These are phyloP conservation scores for Didymodactylos carnosus DNA, from an alignment of 2,888 invertebrate species.

Conservation along the genomic window DNA sequence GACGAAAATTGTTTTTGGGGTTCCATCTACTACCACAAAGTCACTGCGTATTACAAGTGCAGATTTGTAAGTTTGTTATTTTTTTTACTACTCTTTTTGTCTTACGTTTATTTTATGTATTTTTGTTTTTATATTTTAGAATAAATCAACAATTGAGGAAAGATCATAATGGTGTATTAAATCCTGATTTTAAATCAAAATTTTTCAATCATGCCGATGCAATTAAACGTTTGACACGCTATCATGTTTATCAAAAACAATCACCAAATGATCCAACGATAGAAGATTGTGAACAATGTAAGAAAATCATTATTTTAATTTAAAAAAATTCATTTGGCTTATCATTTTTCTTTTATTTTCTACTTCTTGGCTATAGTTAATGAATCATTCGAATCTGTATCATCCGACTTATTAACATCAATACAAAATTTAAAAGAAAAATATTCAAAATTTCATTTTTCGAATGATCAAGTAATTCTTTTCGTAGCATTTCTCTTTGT, in stretches of 20 bases:
- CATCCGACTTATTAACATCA: neutral
- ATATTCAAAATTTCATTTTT: neutral
- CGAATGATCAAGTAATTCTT: neutral
- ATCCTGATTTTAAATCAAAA: constrained; percentile 52
- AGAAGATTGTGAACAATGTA: neutral
- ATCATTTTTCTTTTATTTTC: no score
- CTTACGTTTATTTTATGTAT: neutral
- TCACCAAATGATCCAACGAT: neutral
- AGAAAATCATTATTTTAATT: neutral
- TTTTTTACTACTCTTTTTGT: no score
- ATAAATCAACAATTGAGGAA: constrained; percentile 45
- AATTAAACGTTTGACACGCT: constrained; percentile 51
- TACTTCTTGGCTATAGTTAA: no score
- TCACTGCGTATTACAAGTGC: neutral
- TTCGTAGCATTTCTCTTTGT: neutral
- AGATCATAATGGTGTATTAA: constrained; percentile 52
- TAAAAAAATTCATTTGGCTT: neutral
- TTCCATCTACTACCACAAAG: no score
- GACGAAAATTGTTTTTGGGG: neutral
- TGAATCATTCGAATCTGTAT: neutral
- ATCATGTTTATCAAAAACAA: constrained; percentile 45
- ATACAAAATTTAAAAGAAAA: neutral
- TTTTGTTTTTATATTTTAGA: neutral
- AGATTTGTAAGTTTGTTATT: neutral
- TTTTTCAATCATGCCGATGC: constrained; percentile 47